Base-by-base conservation (phyloP, 2,797 vertebrate genomes). In the Hemitrygon akajei region DNA sequence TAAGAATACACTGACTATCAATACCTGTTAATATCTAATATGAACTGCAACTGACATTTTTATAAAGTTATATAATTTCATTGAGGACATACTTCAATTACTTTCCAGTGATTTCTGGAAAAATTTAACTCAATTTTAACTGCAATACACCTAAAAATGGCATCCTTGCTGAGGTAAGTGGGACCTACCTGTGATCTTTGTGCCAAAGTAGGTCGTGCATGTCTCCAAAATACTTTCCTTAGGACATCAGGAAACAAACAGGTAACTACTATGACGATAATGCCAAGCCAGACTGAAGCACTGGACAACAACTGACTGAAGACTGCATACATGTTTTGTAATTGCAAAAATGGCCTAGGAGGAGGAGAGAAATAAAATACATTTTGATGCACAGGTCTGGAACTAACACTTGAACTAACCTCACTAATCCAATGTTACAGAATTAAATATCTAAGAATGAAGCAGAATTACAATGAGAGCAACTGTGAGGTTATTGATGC, bases 281-380 rank as follows among this genome's bases (percentile, higher is more conserved):
- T 98, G 96, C 98, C 98, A 94, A 99, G 98, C 99, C 99, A 99
- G 95, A 97, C 98, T 0, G 98, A 99, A 94, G 98, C 98, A 94
- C 98, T 99, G 96, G 99, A 99, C 79, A 99, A 96, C 94, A 99
- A 97, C 73, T 99, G 98, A 95, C 99, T 97, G 94, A 99, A 99
- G 94, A 99, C 98, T 94, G 98, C 99, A 96, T 99, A 99, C 98
- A 99, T 99, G 96, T 99, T 98, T 97, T 99, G 98, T 94, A 98
- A 98, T 95, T 98, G 97, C 95, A 98, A 97, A 97, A 99, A 99
- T 0, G 99, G 98, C 99, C 99, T 99, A 94, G 92, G 92, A n/a
- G 94, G 95, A 47, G 79, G 14, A 27, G 37, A 80, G 20, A 40
- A 82, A 76, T 82, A 27, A 47, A 40, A 77, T 0, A 37, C 18